Evolutionary conservation across 64 coral and sea anemone species (phyloP), one percentile per base, ranked within the genome.

Genomic region (Acropora tenuis): DNA sequence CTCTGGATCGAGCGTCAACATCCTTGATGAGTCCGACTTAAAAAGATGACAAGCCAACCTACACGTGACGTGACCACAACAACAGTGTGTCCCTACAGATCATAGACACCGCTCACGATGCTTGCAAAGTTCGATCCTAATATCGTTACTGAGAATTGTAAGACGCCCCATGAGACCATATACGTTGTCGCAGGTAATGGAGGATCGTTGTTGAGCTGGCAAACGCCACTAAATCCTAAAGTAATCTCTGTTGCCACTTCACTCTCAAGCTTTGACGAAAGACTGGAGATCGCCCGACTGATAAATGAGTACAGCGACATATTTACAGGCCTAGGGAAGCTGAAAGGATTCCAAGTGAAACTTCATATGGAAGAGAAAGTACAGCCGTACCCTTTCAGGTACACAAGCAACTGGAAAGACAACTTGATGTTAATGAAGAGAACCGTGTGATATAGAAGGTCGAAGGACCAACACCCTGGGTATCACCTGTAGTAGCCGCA

Each of bases 171-270:
- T 6, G 92, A 88, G 41, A 20, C 77, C 3, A 47, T 93, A 47
- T 89, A 89, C 65, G 92, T 93, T 43, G 47, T 78, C 13, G 17
- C 89, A 74, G 92, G 78, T 57, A 50, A 78, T 1, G 77, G 92
- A 45, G 92, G 91, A 88, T 93, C 91, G 49, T 61, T 88, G 8
- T 58, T 93, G 1, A 94, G 92, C 73, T 89, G 86, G 87, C 93
- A 80, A 12, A 47, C 80, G 7, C 86, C 87, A 7, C 78, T 76
- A 77, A 90, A 94, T 13, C 79, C 86, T 10, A 42, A 57, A 11
- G 52, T 89, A 8, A 76, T 94, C 6, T 73, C 86, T n/a, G n/a
- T 89, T 69, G 45, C 87, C 78, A 77, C 15, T 19, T 80, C 72
- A 43, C 30, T 73, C 3, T 2, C 59, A 63, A 0, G 1, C 12